Evolutionary conservation across 2,888 invertebrate species (phyloP).

Genomic region (Agrochola lychnidis): DNA sequence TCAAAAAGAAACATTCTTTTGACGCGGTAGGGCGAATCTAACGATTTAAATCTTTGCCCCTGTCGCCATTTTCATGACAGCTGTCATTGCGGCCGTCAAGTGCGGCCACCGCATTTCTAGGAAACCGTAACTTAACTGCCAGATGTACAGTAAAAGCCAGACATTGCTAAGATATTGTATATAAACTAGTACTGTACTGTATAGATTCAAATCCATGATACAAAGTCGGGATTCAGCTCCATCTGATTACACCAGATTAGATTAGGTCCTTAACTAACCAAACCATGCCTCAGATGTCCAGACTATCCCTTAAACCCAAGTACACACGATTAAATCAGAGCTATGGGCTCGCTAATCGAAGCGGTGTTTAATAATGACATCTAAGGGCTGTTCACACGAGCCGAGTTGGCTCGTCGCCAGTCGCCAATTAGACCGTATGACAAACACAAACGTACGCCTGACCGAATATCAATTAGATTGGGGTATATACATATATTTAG

Average conservation of each 20-base stretch:
- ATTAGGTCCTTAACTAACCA: conserved; percentile 6
- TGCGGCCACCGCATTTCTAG: no score
- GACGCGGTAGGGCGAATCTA: no score
- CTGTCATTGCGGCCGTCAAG: no score
- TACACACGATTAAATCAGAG: conserved; percentile 26
- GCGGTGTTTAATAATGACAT: conserved; percentile 54
- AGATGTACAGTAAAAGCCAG: neutral
- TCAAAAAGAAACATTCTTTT: no score
- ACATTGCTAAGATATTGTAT: neutral
- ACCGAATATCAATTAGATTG: conserved; percentile 46
- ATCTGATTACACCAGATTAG: conserved; percentile 3
- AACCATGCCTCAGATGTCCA: neutral
- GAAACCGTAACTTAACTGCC: no score
- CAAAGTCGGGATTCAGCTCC: neutral
- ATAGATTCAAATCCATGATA: neutral
- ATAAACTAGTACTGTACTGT: no score
- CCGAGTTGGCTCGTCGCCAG: conserved; percentile 44
- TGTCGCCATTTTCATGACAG: no score
- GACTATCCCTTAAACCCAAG: conserved; percentile 13
- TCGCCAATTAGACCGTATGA: conserved; percentile 64
- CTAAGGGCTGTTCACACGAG: conserved; percentile 32
- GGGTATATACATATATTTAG: conserved; percentile 20
- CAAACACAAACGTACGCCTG: conserved; percentile 47
- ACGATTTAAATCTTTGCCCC: no score
- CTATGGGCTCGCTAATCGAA: conserved; percentile 38